Evolutionary conservation across 2,113 vertebrate genomes (phyloP).

Genomic region (Sapajus apella): DNA sequence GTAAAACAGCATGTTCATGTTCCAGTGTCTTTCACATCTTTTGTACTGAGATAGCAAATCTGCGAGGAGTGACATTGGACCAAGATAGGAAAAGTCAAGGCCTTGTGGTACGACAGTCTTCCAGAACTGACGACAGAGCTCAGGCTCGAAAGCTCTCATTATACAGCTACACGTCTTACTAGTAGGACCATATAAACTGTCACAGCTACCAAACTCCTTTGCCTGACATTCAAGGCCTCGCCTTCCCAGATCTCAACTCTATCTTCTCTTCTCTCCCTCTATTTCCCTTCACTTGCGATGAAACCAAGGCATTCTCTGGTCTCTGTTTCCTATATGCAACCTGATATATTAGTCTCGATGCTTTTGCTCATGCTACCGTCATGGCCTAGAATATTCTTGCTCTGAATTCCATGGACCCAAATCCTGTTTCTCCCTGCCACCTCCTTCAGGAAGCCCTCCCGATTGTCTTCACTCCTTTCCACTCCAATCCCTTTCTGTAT

Average conservation of each 20-base stretch:
- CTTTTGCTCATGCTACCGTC: not conserved
- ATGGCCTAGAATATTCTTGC: not conserved
- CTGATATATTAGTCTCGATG: not conserved
- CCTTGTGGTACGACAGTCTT: not conserved
- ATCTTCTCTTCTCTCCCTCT: not conserved
- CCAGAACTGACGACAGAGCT: not conserved
- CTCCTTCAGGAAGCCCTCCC: not conserved
- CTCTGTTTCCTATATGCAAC: not conserved
- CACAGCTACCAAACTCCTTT: not conserved
- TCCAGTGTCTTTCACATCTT: slow-evolving; percentile 44
- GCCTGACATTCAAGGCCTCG: not conserved
- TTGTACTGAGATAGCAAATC: slow-evolving; percentile 61
- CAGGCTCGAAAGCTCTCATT: not conserved
- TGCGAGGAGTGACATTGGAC: slow-evolving; percentile 26
- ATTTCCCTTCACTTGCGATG: not conserved
- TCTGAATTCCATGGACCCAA: not conserved
- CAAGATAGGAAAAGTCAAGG: slow-evolving; percentile 52
- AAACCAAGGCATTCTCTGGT: not conserved
- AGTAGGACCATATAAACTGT: fast-evolving
- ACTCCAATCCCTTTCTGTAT: not conserved
- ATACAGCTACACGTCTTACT: fast-evolving
- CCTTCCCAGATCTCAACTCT: not conserved
- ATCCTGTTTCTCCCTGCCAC: not conserved
- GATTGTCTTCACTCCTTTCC: not conserved
- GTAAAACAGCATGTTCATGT: not conserved